phyloP scores from a whole-genome alignment of 2,888 invertebrate species.

The Rotaria socialis region DNA sequence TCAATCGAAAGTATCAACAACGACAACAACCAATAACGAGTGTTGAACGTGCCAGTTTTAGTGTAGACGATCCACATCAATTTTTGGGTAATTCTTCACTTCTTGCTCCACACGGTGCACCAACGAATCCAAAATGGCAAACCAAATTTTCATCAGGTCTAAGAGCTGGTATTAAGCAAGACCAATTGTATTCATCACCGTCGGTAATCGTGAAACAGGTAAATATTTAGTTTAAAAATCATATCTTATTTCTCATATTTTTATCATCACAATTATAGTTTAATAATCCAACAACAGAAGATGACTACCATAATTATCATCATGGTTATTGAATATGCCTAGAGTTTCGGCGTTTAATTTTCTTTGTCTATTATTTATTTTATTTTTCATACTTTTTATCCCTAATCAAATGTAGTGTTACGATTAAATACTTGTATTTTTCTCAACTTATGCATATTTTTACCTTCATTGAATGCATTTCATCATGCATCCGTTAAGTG shows the following conservation, averaged over 20 bases:
- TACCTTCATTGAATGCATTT: background rate
- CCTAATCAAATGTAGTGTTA: background rate
- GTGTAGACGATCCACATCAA: background rate
- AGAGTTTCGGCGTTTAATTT: background rate
- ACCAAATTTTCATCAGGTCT: slow-evolving; percentile 7
- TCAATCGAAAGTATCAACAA: background rate
- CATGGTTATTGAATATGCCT: background rate
- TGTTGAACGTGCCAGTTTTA: background rate
- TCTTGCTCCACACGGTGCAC: slow-evolving; percentile 25
- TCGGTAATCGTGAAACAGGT: background rate
- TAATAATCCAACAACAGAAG: background rate
- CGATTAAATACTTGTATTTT: background rate
- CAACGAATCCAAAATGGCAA: slow-evolving; percentile 21
- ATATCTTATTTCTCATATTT: background rate
- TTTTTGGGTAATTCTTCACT: background rate
- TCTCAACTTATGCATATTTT: background rate
- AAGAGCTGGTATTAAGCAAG: background rate
- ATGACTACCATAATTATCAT: background rate
- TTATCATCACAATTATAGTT: background rate
- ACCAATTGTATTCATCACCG: background rate
- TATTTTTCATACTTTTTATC: background rate
- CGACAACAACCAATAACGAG: background rate
- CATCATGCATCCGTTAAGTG: too few relatives aligned
- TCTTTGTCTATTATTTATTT: background rate
- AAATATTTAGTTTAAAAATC: background rate